Evolutionary conservation across 2,888 invertebrate genomes (phyloP).

Genomic region (Dolichomitus sp.): DNA sequence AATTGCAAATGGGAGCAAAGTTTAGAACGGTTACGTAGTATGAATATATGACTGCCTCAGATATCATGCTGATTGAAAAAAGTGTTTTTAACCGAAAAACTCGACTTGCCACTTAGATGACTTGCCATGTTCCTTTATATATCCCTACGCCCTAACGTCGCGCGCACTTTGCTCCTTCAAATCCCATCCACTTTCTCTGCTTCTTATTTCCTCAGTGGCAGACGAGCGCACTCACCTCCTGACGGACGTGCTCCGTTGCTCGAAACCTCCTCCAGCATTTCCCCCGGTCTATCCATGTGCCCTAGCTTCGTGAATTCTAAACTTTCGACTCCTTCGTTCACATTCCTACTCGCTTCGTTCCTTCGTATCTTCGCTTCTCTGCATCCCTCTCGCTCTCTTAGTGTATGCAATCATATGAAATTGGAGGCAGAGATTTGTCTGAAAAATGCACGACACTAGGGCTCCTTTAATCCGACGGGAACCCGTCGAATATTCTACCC

Average conservation of each 20-base stretch:
- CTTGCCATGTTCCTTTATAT: background rate
- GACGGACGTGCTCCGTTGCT: constrained; percentile 35
- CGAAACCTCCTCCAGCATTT: constrained; percentile 25
- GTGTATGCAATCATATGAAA: constrained; percentile 64
- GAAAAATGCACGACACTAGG: constrained; percentile 51
- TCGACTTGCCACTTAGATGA: background rate
- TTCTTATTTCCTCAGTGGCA: constrained; percentile 35
- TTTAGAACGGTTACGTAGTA: background rate
- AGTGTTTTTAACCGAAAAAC: background rate
- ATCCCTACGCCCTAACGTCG: background rate
- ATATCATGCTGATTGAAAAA: background rate
- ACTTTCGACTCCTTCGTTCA: constrained; percentile 43
- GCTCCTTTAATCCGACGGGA: constrained; percentile 39
- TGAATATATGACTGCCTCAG: background rate
- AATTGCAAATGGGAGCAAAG: too few species aligned
- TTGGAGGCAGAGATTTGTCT: constrained; percentile 58
- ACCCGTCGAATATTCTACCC: constrained; percentile 1
- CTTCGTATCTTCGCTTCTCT: constrained; percentile 5
- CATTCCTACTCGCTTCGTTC: constrained; percentile 33
- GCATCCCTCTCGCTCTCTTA: constrained; percentile 12
- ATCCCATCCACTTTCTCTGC: constrained; percentile 20
- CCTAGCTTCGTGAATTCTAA: constrained; percentile 24
- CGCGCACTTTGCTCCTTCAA: constrained; percentile 12
- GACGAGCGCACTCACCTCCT: constrained; percentile 21
- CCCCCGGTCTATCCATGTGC: constrained; percentile 14